A percentile compares a stretch with the other conserved stretches of the same genome.
Evolutionary conservation across 2,113 vertebrate genomes (phyloP).

Genomic region (Halcyon senegalensis): DNA sequence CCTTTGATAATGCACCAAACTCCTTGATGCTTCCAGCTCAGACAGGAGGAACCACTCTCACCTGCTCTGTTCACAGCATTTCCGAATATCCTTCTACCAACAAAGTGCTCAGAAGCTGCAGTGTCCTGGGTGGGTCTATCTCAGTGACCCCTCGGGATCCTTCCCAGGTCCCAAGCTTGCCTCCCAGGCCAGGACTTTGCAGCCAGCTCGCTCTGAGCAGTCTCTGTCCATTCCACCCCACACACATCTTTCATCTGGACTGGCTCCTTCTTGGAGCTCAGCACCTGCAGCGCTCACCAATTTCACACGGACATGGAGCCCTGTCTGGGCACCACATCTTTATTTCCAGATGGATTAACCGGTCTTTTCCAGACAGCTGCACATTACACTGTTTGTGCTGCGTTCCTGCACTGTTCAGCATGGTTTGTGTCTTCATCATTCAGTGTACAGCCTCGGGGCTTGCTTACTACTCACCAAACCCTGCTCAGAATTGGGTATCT

Average conservation of each 20-base stretch:
- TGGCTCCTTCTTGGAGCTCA: not conserved
- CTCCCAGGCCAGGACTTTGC: not conserved
- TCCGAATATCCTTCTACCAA: not conserved
- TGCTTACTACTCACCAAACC: not conserved
- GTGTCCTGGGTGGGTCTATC: not conserved
- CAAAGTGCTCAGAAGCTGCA: not conserved
- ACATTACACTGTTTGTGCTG: not conserved
- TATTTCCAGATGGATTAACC: not conserved
- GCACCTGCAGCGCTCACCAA: not conserved
- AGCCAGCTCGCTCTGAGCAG: not conserved
- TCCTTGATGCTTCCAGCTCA: not conserved
- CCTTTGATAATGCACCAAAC: not conserved
- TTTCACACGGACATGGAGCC: not conserved
- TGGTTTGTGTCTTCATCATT: not conserved
- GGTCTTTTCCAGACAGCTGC: not conserved
- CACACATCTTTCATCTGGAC: not conserved
- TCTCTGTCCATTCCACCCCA: not conserved
- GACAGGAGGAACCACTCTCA: not conserved
- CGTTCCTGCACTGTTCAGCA: not conserved
- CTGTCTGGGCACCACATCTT: not conserved
- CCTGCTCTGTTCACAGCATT: not conserved
- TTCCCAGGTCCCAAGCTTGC: not conserved
- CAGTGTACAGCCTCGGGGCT: not conserved
- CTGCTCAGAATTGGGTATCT: not conserved
- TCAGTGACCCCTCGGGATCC: not conserved